A percentile compares a stretch with the other conserved stretches of the same genome.
Evolutionary conservation across 2,888 invertebrate genomes (phyloP).

Genomic region (Megaustenia siamemsis): DNA sequence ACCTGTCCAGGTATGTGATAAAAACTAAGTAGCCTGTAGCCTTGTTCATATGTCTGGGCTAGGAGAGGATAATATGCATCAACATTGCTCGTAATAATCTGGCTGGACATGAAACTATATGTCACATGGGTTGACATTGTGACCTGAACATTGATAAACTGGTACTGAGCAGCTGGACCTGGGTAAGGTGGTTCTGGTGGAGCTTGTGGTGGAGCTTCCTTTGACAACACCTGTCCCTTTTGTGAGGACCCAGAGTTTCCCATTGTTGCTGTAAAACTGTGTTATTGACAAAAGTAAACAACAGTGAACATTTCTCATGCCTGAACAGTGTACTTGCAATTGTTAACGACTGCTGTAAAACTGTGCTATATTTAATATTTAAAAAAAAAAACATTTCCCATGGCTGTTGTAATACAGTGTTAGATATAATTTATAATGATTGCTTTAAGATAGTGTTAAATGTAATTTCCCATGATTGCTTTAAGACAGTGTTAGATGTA

Average conservation of each 20-base stretch:
- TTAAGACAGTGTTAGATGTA: too few species aligned
- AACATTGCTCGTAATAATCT: conserved; percentile 57
- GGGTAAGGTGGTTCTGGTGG: conserved; percentile 64
- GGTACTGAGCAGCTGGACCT: conserved; percentile 64
- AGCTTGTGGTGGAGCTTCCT: not conserved
- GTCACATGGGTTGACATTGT: conserved; percentile 51
- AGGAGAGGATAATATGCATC: conserved; percentile 60
- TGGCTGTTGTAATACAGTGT: too few species aligned
- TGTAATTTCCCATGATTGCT: too few species aligned
- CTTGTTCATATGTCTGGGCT: conserved; percentile 58
- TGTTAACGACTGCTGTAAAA: too few species aligned
- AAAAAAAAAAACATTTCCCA: too few species aligned
- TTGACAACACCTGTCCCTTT: conserved; percentile 48
- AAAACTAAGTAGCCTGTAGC: conserved; percentile 62
- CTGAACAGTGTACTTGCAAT: too few species aligned
- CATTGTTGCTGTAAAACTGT: conserved; percentile 27
- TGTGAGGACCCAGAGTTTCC: conserved; percentile 36
- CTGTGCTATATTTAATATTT: too few species aligned
- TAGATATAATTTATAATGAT: too few species aligned
- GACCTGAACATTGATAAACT: conserved; percentile 62
- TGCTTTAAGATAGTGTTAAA: too few species aligned
- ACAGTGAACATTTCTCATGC: too few species aligned
- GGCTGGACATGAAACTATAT: conserved; percentile 36
- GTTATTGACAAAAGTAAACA: too few species aligned
- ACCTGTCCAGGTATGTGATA: conserved; percentile 60